phyloP scores from a whole-genome alignment of 2,888 invertebrate species.

The Macrophya annulata region DNA sequence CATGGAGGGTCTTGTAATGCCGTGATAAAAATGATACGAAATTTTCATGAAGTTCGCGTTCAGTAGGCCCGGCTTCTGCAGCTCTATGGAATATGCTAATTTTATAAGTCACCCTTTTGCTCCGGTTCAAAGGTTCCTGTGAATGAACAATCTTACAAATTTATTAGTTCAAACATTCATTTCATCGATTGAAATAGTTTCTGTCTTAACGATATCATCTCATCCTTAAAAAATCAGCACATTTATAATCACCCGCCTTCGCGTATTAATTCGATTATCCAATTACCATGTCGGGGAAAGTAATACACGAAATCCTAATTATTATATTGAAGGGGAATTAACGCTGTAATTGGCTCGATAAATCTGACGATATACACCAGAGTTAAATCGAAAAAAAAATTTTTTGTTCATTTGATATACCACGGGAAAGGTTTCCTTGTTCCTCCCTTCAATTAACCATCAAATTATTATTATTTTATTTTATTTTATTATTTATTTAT shows the following conservation, averaged over 20 bases:
- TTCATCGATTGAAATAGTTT: neutral
- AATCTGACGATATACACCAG: neutral
- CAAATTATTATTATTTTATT: neutral
- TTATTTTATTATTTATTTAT: neutral
- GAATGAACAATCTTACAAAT: neutral
- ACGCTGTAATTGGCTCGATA: neutral
- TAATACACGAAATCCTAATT: slow-evolving; percentile 9
- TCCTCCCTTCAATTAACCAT: neutral
- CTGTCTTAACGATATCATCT: neutral
- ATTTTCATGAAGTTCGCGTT: slow-evolving; percentile 43
- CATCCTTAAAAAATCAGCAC: neutral
- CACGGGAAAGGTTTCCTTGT: neutral
- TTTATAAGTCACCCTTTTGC: slow-evolving; percentile 12
- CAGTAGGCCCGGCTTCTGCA: slow-evolving; percentile 11
- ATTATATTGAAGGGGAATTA: no score
- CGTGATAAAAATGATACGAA: slow-evolving; percentile 45
- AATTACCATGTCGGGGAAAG: slow-evolving; percentile 7
- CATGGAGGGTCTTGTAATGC: slow-evolving; percentile 38
- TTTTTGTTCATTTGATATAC: neutral
- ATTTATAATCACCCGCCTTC: neutral
- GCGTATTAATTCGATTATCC: neutral
- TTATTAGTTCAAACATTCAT: neutral
- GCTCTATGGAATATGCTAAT: slow-evolving; percentile 25
- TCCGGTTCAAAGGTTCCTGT: neutral
- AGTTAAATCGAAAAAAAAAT: neutral